A percentile compares a stretch with the other conserved stretches of the same genome.
Evolutionary conservation across 2,888 invertebrate species (phyloP).

Genomic region (Latheticus oryzae): DNA sequence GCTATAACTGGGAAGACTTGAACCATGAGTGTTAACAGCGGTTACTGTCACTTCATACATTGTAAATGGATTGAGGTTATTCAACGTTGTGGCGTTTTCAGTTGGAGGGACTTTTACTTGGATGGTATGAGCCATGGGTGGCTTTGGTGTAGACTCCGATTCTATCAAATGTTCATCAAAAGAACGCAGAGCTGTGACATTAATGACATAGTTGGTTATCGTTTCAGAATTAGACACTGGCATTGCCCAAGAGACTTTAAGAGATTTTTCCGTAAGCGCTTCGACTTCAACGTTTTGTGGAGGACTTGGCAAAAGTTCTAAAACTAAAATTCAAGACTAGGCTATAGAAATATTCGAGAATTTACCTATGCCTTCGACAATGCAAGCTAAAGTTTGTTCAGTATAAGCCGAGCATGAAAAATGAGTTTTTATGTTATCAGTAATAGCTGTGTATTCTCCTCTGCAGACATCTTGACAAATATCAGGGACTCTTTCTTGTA

Average conservation of each 20-base stretch:
- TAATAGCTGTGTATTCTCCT: conserved; percentile 86
- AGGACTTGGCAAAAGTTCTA: conserved; percentile 80
- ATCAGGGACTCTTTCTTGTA: conserved; percentile 83
- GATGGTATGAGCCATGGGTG: conserved; percentile 62
- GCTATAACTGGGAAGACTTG: conserved; percentile 80
- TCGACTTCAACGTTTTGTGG: conserved; percentile 80
- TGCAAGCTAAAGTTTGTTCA: conserved; percentile 84
- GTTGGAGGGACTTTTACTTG: conserved; percentile 71
- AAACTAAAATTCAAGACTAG: no score
- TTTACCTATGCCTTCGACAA: conserved; percentile 81
- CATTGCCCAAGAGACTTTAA: conserved; percentile 78
- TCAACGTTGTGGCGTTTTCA: conserved; percentile 71
- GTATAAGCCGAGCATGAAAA: conserved; percentile 87
- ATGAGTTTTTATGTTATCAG: conserved; percentile 85
- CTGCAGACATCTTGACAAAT: conserved; percentile 88
- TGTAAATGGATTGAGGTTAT: conserved; percentile 78
- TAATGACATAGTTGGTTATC: conserved; percentile 76
- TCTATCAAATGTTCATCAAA: conserved; percentile 74
- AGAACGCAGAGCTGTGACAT: conserved; percentile 76
- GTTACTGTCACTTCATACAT: conserved; percentile 86
- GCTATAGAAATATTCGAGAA: conserved; percentile 1
- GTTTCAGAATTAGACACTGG: conserved; percentile 75
- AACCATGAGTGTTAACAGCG: conserved; percentile 79
- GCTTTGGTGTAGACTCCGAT: conserved; percentile 59
- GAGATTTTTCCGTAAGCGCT: conserved; percentile 77